Evolutionary conservation across 2,797 vertebrate species (phyloP).

Genomic region (Antrozous pallidus): DNA sequence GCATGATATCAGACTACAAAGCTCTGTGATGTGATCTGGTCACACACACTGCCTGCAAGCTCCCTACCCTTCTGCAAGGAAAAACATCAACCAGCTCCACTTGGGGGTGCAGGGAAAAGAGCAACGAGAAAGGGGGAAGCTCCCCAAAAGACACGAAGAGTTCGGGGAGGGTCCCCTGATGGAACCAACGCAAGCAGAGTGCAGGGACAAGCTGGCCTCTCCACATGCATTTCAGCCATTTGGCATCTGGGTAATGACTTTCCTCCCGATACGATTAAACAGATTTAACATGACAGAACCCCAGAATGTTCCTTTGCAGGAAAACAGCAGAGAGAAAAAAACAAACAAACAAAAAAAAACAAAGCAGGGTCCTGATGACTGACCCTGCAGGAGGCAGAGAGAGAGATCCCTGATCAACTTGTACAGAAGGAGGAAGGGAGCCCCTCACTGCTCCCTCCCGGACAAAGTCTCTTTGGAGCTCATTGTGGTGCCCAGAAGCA

Average conservation of each 20-base stretch:
- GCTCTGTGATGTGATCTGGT: constrained; percentile 37
- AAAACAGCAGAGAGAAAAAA: background rate
- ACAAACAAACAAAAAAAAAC: background rate
- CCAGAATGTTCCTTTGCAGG: constrained; percentile 10
- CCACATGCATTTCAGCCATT: background rate
- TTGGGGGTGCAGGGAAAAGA: background rate
- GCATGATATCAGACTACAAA: constrained; percentile 52
- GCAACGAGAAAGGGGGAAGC: background rate
- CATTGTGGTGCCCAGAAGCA: constrained; percentile 2
- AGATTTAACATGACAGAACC: background rate
- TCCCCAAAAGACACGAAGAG: background rate
- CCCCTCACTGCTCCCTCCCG: background rate
- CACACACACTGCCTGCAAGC: background rate
- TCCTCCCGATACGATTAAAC: background rate
- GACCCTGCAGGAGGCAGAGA: background rate
- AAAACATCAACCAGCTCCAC: background rate
- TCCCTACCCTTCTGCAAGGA: background rate
- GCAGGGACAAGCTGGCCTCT: background rate
- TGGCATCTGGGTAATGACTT: background rate
- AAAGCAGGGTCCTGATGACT: background rate
- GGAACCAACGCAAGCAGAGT: background rate
- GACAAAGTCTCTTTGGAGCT: background rate
- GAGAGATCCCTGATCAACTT: constrained; percentile 21
- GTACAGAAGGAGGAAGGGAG: background rate
- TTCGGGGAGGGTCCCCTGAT: background rate